Evolutionary conservation across 2,797 vertebrate species (phyloP).

Genomic region (Protosalanx chinensis): DNA sequence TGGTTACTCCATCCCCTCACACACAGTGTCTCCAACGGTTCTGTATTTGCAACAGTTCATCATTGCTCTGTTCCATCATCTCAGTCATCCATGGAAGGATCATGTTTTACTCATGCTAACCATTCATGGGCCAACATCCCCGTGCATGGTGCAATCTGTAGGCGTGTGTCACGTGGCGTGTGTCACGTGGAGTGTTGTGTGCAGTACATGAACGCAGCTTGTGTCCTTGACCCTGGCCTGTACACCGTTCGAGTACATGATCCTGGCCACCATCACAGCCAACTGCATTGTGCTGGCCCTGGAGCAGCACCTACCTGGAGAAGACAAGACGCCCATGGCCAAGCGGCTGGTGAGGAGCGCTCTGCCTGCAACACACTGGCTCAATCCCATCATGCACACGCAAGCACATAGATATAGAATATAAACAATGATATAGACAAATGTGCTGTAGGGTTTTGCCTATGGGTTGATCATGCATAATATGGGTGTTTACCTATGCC

Average conservation of each 20-base stretch:
- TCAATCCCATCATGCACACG: neutral
- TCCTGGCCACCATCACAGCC: conserved; percentile 96
- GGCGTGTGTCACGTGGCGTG: neutral
- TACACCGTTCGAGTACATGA: conserved; percentile 99
- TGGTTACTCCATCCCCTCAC: conserved; percentile 68
- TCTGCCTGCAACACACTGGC: neutral
- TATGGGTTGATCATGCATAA: neutral
- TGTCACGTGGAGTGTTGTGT: neutral
- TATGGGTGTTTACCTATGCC: neutral
- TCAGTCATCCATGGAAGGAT: conserved; percentile 52
- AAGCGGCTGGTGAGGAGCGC: conserved; percentile 86
- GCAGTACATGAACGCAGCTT: neutral
- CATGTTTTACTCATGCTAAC: neutral
- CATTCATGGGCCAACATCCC: neutral
- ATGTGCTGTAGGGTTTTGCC: neutral
- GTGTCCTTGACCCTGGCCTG: conserved; percentile 78
- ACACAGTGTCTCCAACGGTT: conserved; percentile 60
- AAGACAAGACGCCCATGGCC: conserved; percentile 98
- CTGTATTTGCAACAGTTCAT: conserved; percentile 43
- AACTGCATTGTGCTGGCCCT: conserved; percentile 96
- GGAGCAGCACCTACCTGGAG: conserved; percentile 96
- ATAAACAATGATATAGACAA: neutral
- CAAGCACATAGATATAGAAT: neutral
- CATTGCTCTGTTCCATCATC: conserved; percentile 37
- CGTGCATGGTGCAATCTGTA: too few species aligned